A percentile compares a stretch with the other conserved stretches of the same genome.
phyloP scores from a whole-genome alignment of 2,888 invertebrate species.

The Caenorhabditis zanzibari region DNA sequence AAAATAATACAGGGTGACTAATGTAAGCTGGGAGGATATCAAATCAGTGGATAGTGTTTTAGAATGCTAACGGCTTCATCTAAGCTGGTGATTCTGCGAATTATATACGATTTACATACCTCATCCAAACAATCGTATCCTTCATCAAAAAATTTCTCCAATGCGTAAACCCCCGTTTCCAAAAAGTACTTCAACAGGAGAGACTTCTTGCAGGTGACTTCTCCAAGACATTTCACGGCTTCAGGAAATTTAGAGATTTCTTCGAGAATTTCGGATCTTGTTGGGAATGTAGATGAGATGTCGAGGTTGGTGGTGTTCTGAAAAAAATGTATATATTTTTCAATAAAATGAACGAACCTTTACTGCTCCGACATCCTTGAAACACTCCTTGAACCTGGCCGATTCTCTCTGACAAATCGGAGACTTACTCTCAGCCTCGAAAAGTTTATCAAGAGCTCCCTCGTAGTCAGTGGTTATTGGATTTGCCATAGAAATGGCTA shows the following conservation, averaged over 20 bases:
- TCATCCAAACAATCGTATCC: conserved; percentile 18
- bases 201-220: conserved; percentile 10
- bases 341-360: neutral
- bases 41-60: neutral
- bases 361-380: conserved; percentile 12
- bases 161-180: neutral
- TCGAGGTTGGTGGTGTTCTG: neutral
- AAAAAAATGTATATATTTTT: too few relatives aligned
- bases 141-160: conserved; percentile 1
- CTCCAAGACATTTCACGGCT: conserved; percentile 7
- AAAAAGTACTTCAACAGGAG: neutral
- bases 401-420: neutral
- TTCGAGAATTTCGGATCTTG: neutral
- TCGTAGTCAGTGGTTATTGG: neutral
- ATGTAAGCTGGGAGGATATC: too few relatives aligned
- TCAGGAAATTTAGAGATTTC: neutral
- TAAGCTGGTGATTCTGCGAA: too few relatives aligned
- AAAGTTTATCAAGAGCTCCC: neutral
- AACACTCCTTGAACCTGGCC: conserved; percentile 4
- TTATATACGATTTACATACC: too few relatives aligned
- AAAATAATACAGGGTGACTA: neutral
- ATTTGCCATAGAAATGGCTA: neutral
- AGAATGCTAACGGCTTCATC: neutral
- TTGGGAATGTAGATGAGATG: too few relatives aligned
- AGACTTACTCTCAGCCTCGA: neutral